Evolutionary conservation across 2,113 vertebrate genomes (phyloP).

Genomic region (Mus musculus): DNA sequence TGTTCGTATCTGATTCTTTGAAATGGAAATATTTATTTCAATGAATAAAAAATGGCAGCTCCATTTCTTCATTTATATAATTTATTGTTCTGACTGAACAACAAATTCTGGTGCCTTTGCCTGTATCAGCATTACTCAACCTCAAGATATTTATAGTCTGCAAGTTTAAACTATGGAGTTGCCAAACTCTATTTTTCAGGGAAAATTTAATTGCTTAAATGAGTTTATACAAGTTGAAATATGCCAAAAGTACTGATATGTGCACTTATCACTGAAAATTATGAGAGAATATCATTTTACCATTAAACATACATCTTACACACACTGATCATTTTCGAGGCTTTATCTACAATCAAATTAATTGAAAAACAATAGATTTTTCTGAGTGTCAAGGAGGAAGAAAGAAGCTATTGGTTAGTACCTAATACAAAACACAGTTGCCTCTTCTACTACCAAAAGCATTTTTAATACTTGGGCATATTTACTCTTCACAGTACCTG

Average conservation of each 20-base stretch:
- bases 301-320: neutral
- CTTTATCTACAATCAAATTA: neutral
- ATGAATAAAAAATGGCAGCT: conserved; percentile 46
- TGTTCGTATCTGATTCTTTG: conserved; percentile 34
- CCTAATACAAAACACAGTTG: neutral
- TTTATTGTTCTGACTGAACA: conserved; percentile 54
- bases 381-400: neutral
- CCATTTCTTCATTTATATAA: conserved; percentile 37
- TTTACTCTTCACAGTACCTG: neutral
- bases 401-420: neutral
- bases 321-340: neutral
- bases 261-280: conserved; percentile 31
- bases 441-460: neutral
- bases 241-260: neutral
- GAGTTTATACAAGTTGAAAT: conserved; percentile 26
- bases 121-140: conserved; percentile 41
- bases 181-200: neutral
- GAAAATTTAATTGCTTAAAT: conserved; percentile 31
- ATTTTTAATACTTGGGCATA: neutral
- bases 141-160: conserved; percentile 51
- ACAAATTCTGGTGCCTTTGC: conserved; percentile 50
- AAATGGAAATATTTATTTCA: conserved; percentile 47
- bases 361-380: neutral
- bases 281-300: neutral
- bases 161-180: conserved; percentile 45